A percentile compares a stretch with the other conserved stretches of the same genome.
Evolutionary conservation across 2,888 invertebrate species (phyloP).

Genomic region (Yponomeuta malinellus): DNA sequence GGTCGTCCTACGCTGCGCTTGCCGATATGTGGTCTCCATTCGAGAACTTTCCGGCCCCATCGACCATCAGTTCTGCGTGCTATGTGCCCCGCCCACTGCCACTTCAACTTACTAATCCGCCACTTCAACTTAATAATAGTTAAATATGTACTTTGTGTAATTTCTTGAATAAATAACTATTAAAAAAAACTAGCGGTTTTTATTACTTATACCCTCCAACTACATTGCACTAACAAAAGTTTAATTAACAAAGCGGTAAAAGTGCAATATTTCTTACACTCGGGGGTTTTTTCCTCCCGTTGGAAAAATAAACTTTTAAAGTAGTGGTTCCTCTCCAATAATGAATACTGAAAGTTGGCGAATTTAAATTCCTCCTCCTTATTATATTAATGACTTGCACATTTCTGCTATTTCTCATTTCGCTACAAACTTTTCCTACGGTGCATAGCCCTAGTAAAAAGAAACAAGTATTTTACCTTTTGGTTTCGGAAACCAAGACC

Average conservation of each 20-base stretch:
- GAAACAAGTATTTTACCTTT: background rate
- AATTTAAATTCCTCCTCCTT: background rate
- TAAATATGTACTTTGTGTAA: too few relatives aligned
- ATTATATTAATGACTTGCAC: background rate
- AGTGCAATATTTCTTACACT: conserved; percentile 1
- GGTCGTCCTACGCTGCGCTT: too few relatives aligned
- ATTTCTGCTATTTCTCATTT: conserved; percentile 2
- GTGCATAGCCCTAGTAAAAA: background rate
- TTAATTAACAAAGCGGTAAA: background rate
- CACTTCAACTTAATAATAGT: too few relatives aligned
- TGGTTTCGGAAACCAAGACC: too few relatives aligned
- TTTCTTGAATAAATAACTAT: too few relatives aligned
- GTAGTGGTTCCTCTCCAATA: background rate
- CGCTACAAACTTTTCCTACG: background rate
- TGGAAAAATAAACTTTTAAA: background rate
- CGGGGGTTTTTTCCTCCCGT: background rate
- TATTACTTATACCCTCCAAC: background rate
- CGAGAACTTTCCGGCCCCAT: too few relatives aligned
- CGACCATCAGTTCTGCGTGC: too few relatives aligned
- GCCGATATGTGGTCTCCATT: too few relatives aligned
- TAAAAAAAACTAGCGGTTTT: too few relatives aligned
- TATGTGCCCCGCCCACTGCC: too few relatives aligned
- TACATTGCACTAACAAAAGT: background rate
- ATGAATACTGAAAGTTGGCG: background rate
- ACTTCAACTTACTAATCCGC: too few relatives aligned